Conservation (phyloP, 2,888 invertebrate genomes). For the Hydrotaea diabolus region DNA sequence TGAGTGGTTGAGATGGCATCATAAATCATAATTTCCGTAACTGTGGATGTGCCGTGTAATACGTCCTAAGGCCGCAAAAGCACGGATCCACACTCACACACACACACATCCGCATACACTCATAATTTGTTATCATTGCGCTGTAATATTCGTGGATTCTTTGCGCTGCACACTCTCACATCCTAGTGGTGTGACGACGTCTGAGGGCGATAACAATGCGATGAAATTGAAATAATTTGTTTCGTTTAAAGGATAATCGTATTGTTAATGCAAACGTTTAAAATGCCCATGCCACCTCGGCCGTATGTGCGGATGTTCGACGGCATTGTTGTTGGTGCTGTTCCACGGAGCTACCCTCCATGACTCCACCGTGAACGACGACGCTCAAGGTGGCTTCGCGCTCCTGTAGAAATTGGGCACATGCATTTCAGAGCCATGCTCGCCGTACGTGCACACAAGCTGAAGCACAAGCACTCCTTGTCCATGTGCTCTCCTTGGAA, state of each 20-base stretch:
- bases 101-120: slow-evolving; percentile 37
- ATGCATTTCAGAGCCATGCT: slow-evolving; percentile 36
- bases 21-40: slow-evolving; percentile 66
- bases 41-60: slow-evolving; percentile 64
- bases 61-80: slow-evolving; percentile 44
- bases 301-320: slow-evolving; percentile 11
- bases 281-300: slow-evolving; percentile 52
- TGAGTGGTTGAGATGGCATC: slow-evolving; percentile 57
- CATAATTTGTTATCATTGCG: slow-evolving; percentile 51
- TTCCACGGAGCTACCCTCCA: slow-evolving; percentile 23
- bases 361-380: background rate
- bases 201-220: slow-evolving; percentile 51
- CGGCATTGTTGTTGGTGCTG: background rate
- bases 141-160: slow-evolving; percentile 11
- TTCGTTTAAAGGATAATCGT: slow-evolving; percentile 67
- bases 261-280: slow-evolving; percentile 68
- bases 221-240: slow-evolving; percentile 66
- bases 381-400: background rate
- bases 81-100: slow-evolving; percentile 38
- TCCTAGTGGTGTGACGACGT: background rate
- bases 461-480: slow-evolving; percentile 5
- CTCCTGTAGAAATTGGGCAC: slow-evolving; percentile 30
- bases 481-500: too few species aligned
- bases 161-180: background rate
- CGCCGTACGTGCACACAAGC: background rate